phyloP scores from a whole-genome alignment of 2,113 vertebrate species.

The Rhagologus leucostigma region DNA sequence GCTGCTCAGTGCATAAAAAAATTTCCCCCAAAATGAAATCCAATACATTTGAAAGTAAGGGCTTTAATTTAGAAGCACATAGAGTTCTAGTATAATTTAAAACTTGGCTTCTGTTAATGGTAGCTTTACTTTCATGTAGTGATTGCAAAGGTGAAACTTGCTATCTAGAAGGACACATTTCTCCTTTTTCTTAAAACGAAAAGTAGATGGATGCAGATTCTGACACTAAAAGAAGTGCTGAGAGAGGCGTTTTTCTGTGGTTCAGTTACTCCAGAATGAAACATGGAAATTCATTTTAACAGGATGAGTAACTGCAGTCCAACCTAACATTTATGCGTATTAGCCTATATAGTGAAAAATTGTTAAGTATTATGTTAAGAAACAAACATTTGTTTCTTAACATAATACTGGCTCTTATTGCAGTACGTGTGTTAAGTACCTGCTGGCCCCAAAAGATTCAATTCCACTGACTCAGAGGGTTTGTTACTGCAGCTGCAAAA shows the following conservation, averaged over 20 bases:
- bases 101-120: neutral
- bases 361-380: neutral
- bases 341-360: neutral
- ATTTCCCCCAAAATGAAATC: rapidly evolving
- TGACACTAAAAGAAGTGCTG: neutral
- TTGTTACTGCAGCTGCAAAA: neutral
- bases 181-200: neutral
- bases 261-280: neutral
- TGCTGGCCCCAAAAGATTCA: neutral
- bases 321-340: neutral
- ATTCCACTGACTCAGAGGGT: neutral
- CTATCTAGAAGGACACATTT: neutral
- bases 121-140: neutral
- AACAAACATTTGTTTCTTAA: neutral
- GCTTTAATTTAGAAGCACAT: neutral
- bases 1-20: neutral
- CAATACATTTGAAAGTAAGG: neutral
- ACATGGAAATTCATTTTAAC: neutral
- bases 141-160: neutral
- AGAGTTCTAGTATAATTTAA: neutral
- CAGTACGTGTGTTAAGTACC: neutral
- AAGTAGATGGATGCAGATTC: neutral
- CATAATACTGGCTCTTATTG: neutral
- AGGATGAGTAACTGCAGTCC: neutral
- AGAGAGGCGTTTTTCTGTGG: neutral